phyloP scores from a whole-genome alignment of 2,113 vertebrate genomes.

The Hiodon tergisus region DNA sequence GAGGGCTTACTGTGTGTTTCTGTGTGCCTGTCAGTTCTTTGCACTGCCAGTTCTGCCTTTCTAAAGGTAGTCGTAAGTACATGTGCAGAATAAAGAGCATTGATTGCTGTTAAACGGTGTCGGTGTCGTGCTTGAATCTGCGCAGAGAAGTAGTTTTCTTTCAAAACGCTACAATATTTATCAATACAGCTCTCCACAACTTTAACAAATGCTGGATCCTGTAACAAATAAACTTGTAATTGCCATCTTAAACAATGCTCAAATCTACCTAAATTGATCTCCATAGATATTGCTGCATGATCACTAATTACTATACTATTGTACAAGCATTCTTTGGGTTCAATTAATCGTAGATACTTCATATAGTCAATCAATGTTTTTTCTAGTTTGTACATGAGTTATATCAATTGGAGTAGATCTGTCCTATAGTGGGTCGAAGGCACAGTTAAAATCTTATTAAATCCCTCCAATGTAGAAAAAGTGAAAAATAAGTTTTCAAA shows the following conservation, averaged over 20 bases:
- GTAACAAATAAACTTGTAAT: background rate
- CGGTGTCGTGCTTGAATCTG: no score
- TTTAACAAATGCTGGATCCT: constrained; percentile 5
- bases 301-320: constrained; percentile 19
- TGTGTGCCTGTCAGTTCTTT: no score
- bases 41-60: no score
- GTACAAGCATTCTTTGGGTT: background rate
- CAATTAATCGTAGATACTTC: background rate
- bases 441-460: background rate
- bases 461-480: background rate
- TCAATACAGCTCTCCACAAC: background rate
- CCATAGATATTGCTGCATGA: constrained; percentile 4
- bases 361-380: background rate
- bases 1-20: no score
- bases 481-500: background rate
- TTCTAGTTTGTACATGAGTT: background rate
- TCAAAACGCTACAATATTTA: no score
- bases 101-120: no score
- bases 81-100: no score
- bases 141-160: no score
- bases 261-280: background rate
- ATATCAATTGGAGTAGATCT: background rate
- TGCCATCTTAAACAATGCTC: background rate
- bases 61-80: no score
- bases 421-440: background rate